These are phyloP conservation scores for Salpingus planirostris DNA, from an alignment of 2,888 invertebrate genomes.

Conservation along the genomic window DNA sequence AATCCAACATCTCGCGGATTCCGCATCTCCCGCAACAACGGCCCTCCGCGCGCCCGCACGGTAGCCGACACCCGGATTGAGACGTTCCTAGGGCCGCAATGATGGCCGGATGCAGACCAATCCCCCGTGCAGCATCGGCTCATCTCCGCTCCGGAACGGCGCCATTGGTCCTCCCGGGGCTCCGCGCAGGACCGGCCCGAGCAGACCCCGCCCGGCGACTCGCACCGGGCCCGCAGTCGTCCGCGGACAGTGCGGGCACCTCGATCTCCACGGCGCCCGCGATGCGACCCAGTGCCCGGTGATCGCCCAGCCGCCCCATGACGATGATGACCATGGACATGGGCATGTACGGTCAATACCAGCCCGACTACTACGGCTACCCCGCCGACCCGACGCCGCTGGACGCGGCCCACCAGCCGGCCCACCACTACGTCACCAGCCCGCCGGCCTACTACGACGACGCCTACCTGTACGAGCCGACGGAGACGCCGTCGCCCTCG, in stretches of 20 bases:
- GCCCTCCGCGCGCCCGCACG: too few species aligned
- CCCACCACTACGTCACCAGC: conserved; percentile 30
- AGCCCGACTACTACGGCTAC: conserved; percentile 36
- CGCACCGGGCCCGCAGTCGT: too few species aligned
- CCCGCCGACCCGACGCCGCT: conserved; percentile 27
- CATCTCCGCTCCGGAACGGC: conserved; percentile 26
- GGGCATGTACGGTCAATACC: conserved; percentile 67
- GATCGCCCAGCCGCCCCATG: conserved; percentile 10
- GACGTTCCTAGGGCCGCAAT: conserved; percentile 38
- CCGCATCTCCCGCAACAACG: too few species aligned
- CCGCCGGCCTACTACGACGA: conserved; percentile 36
- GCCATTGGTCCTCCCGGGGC: conserved; percentile 28
- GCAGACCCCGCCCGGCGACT: conserved; percentile 28
- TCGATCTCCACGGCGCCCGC: too few species aligned
- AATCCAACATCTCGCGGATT: too few species aligned
- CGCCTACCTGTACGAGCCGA: conserved; percentile 36
- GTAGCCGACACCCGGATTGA: conserved; percentile 41
- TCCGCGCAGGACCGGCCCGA: conserved; percentile 33
- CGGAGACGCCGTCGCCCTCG: conserved; percentile 38
- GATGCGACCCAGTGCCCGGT: too few species aligned
- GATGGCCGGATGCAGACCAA: conserved; percentile 43
- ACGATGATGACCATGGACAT: conserved; percentile 75
- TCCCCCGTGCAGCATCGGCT: conserved; percentile 35
- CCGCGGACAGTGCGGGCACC: too few species aligned
- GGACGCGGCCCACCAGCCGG: too few species aligned